These are phyloP conservation scores for Microtus ochrogaster DNA, from an alignment of 2,113 vertebrate species.

Conservation along the genomic window DNA sequence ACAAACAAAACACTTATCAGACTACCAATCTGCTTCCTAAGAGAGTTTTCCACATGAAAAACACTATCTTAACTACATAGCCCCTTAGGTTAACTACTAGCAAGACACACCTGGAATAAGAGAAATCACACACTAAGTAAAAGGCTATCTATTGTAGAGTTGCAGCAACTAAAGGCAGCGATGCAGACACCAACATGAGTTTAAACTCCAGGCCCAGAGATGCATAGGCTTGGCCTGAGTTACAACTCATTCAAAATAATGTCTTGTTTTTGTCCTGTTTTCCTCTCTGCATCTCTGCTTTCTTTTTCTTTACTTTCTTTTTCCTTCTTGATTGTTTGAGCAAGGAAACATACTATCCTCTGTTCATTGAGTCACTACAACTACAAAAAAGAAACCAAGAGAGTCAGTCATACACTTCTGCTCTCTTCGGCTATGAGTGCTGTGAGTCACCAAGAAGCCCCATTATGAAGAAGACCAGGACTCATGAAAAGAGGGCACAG, in stretches of 20 bases:
- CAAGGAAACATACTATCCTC: neutral
- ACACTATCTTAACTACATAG: neutral
- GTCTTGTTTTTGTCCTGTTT: neutral
- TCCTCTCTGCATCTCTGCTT: neutral
- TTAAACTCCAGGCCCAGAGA: neutral
- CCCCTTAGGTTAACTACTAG: neutral
- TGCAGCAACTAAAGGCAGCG: neutral
- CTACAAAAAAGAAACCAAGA: neutral
- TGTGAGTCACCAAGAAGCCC: constrained; percentile 49
- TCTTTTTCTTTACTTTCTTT: neutral
- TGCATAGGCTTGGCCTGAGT: neutral
- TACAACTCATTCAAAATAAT: neutral
- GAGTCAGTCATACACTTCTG: constrained; percentile 43
- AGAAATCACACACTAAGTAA: neutral
- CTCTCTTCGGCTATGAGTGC: constrained; percentile 22
- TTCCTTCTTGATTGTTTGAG: neutral
- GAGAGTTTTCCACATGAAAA: neutral
- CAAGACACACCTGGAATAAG: neutral
- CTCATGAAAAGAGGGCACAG: constrained; percentile 46
- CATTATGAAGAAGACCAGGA: constrained; percentile 49
- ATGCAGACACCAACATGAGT: neutral
- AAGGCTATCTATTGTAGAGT: neutral
- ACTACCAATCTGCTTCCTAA: neutral
- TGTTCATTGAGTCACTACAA: neutral
- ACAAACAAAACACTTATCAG: neutral